A percentile compares a stretch with the other conserved stretches of the same genome.
Evolutionary conservation across 2,113 vertebrate genomes (phyloP).

Genomic region (Neofelis nebulosa): DNA sequence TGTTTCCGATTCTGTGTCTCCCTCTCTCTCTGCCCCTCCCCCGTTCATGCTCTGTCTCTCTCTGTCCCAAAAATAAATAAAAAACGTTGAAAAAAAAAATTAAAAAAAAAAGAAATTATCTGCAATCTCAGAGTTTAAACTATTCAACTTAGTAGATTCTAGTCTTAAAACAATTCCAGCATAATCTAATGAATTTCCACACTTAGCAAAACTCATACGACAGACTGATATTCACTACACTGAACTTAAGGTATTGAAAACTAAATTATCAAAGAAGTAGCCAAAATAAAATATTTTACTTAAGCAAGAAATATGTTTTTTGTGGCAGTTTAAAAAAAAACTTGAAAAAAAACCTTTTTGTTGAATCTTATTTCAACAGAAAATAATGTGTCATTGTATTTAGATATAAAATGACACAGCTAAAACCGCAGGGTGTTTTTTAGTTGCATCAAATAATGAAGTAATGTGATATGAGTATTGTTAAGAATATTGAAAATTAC

Average conservation of each 20-base stretch:
- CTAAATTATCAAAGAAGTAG: slow-evolving; percentile 1
- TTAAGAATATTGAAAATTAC: slow-evolving; percentile 9
- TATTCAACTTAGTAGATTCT: not conserved
- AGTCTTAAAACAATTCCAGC: slow-evolving; percentile 15
- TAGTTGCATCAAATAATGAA: not conserved
- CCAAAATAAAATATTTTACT: not conserved
- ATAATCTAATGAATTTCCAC: not conserved
- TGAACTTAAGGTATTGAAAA: not conserved
- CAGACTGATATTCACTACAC: not conserved
- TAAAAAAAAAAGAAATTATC: not conserved
- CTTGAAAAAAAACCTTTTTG: not conserved
- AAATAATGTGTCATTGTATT: not conserved
- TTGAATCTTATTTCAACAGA: not conserved
- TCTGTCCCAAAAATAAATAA: too few relatives aligned
- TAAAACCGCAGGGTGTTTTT: not conserved
- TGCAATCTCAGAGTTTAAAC: slow-evolving; percentile 25
- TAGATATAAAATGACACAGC: not conserved
- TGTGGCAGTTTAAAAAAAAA: not conserved
- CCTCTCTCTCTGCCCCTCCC: too few relatives aligned
- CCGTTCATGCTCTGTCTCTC: too few relatives aligned
- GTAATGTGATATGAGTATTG: not conserved
- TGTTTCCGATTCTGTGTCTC: too few relatives aligned
- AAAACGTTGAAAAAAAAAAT: too few relatives aligned
- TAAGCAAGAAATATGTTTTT: not conserved
- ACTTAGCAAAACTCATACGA: not conserved